These are phyloP conservation scores for Pelodytes ibericus DNA, from an alignment of 2,797 vertebrate genomes.

Conservation along the genomic window DNA sequence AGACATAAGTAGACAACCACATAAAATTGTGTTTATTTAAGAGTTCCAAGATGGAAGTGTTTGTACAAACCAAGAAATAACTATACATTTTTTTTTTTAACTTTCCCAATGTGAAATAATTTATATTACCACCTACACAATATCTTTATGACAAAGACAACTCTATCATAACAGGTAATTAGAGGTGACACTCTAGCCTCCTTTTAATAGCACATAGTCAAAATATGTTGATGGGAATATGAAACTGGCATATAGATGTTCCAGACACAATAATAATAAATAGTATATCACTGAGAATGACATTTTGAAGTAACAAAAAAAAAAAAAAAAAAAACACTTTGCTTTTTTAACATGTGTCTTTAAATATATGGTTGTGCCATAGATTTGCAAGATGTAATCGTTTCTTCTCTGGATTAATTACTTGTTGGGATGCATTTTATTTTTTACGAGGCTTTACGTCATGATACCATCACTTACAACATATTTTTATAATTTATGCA, in stretches of 20 bases:
- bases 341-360: not conserved
- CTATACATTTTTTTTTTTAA: not conserved
- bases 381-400: no score
- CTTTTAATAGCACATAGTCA: not conserved
- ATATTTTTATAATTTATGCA: no score
- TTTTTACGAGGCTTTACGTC: no score
- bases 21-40: no score
- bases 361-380: no score
- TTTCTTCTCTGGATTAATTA: no score
- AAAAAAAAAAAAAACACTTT: not conserved
- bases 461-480: no score
- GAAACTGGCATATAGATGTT: not conserved
- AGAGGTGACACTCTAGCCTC: not conserved
- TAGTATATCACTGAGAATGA: not conserved
- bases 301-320: not conserved
- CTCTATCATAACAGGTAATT: slow-evolving; percentile 12
- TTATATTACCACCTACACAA: slow-evolving; percentile 7
- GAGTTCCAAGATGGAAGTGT: not conserved
- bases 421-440: no score
- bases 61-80: not conserved
- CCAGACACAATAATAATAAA: slow-evolving; percentile 3
- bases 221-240: not conserved
- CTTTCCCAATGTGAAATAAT: slow-evolving; percentile 17
- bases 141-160: not conserved
- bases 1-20: no score